A percentile compares a stretch with the other conserved stretches of the same genome.
These are phyloP conservation scores for Ophioninae sp. DNA, from an alignment of 2,888 invertebrate species.

Conservation along the genomic window DNA sequence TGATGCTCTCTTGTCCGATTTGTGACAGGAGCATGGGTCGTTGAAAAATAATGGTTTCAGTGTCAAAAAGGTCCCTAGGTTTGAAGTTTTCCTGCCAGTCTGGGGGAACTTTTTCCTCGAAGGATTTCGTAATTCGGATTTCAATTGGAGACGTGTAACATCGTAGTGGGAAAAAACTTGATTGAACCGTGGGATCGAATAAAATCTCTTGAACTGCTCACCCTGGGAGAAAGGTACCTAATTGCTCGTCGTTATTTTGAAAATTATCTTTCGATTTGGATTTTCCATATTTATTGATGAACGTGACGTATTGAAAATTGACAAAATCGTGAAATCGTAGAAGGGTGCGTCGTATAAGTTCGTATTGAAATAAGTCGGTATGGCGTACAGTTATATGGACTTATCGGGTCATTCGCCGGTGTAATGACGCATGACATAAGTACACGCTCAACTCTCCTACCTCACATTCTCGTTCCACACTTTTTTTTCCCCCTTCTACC, in stretches of 20 bases:
- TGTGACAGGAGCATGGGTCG: slow-evolving; percentile 3
- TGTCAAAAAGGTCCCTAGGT: background rate
- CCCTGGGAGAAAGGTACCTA: background rate
- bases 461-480: slow-evolving; percentile 42
- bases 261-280: background rate
- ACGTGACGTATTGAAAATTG: background rate
- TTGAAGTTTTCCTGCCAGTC: background rate
- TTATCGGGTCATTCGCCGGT: slow-evolving; percentile 60
- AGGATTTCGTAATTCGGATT: background rate
- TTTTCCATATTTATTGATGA: background rate
- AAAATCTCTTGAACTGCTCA: background rate
- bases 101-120: background rate
- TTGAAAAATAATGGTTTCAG: background rate
- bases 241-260: background rate
- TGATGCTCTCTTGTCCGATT: background rate
- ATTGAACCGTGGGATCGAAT: background rate
- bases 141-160: background rate
- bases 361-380: slow-evolving; percentile 49
- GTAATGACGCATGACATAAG: slow-evolving; percentile 63
- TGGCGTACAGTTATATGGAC: slow-evolving; percentile 31
- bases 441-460: slow-evolving; percentile 45
- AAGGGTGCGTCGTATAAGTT: slow-evolving; percentile 55
- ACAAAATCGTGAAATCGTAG: slow-evolving; percentile 46
- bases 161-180: background rate
- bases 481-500: slow-evolving; percentile 23